Conservation (phyloP, 1,140 invertebrate genomes). For the Grapholita molesta region DNA sequence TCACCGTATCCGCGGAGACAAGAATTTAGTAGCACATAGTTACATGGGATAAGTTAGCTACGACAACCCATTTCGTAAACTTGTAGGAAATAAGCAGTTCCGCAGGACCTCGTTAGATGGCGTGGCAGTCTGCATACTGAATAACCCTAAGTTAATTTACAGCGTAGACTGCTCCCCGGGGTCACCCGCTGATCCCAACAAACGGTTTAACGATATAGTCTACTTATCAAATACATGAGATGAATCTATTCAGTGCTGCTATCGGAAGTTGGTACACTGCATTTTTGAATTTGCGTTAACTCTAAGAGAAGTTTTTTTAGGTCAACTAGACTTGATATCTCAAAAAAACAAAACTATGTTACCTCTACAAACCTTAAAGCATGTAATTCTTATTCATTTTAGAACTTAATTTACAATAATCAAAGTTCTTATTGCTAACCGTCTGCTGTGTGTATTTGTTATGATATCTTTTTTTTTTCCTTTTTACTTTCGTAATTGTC, state of each 20-base stretch:
- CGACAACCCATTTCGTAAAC: conserved; percentile 8
- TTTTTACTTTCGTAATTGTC: too few species aligned
- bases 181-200: conserved; percentile 45
- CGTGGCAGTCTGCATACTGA: conserved; percentile 67
- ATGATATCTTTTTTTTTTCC: too few species aligned
- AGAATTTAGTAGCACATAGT: conserved; percentile 6
- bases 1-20: conserved; percentile 4
- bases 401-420: too few species aligned
- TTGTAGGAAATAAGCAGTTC: conserved; percentile 22
- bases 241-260: conserved; percentile 40
- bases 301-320: too few species aligned
- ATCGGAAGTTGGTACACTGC: not conserved
- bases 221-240: conserved; percentile 40
- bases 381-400: too few species aligned
- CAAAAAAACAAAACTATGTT: too few species aligned
- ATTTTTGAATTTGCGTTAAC: too few species aligned
- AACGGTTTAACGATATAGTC: conserved; percentile 50
- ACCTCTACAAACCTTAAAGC: too few species aligned
- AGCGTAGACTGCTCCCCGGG: conserved; percentile 44
- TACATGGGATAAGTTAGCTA: not conserved
- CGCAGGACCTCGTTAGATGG: conserved; percentile 52
- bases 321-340: too few species aligned
- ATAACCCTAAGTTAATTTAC: conserved; percentile 70
- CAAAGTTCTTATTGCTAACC: too few species aligned
- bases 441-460: too few species aligned